Base-by-base conservation (phyloP, 2,113 vertebrate species). In the Xiphophorus maculatus region DNA sequence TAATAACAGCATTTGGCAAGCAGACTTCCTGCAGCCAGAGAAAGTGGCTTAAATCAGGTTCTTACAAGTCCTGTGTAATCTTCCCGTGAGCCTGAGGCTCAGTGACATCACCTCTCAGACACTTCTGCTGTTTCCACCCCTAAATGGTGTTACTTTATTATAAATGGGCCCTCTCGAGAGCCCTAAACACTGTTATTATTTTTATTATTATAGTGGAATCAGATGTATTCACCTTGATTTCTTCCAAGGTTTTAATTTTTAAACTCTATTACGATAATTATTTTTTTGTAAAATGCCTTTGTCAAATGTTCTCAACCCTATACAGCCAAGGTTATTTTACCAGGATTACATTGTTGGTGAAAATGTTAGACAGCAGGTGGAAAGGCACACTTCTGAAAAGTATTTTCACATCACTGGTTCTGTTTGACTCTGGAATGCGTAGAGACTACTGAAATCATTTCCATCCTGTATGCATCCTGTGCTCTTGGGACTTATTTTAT, bases 41-140 rank as follows among this genome's bases (percentile, higher is more conserved):
- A 80, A 58, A 78, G n/a, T 17, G 12, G 60, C 61, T 69, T 3
- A 35, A 73, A 65, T 79, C 65, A 75, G 65, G 44, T 48, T 79
- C 15, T 44, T 69, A 40, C 51, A 48, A 69, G 66, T 33, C 72
- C 67, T 76, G 48, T 83, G 40, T 66, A 83, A 84, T 76, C 62
- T 74, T 69, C 67, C n/a, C 35, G 0, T 72, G 71, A 84, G 48
- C 73, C 65, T 67, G 37, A 44, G 44, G 65, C 61, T 80, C 64
- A 44, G 5, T 76, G 73, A 76, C 75, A 69, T 83, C 73, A 86
- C 77, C 82, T 54, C 63, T 66, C 61, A 73, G 61, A 67, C 58
- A 35, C 10, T 85, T 73, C 62, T 33, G 40, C 65, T 85, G 70
- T 82, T 86, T 76, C 69, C 4, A 30, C 66, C 69, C 44, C 22